Evolutionary conservation across 2,113 vertebrate species (phyloP).

Genomic region (Onychorhynchus coronatus): DNA sequence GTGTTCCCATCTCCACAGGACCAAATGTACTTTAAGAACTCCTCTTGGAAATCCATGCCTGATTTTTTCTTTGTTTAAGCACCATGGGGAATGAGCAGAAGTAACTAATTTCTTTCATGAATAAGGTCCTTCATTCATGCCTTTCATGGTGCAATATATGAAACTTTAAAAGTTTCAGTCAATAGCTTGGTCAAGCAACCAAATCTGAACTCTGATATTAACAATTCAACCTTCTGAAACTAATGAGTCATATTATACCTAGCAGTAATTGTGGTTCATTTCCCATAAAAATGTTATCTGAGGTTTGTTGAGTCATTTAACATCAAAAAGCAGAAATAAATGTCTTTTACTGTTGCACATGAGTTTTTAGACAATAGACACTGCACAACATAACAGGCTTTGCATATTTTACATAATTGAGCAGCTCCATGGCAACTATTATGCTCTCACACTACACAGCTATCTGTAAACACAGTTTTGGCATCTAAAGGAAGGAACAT

Average conservation of each 20-base stretch:
- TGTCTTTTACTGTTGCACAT: not conserved
- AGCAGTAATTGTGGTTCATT: not conserved
- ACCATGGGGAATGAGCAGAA: not conserved
- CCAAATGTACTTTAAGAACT: not conserved
- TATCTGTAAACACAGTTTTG: not conserved
- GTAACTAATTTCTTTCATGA: constrained; percentile 2
- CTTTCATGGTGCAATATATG: not conserved
- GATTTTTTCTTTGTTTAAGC: not conserved
- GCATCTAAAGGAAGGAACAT: not conserved
- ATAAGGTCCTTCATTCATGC: constrained; percentile 1
- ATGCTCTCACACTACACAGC: not conserved
- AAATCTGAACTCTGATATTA: not conserved
- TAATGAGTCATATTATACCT: not conserved
- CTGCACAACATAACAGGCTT: not conserved
- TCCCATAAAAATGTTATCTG: not conserved
- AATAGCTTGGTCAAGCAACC: constrained; percentile 28
- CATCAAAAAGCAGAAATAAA: not conserved
- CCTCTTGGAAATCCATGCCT: not conserved
- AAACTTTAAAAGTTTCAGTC: constrained; percentile 1
- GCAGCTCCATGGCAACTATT: not conserved
- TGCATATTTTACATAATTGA: not conserved
- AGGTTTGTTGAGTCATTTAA: not conserved
- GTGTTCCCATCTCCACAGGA: not conserved
- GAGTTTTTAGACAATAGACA: not conserved
- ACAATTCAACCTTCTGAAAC: constrained; percentile 1